Evolutionary conservation across 2,888 invertebrate genomes (phyloP).

Genomic region (Oithona nana): DNA sequence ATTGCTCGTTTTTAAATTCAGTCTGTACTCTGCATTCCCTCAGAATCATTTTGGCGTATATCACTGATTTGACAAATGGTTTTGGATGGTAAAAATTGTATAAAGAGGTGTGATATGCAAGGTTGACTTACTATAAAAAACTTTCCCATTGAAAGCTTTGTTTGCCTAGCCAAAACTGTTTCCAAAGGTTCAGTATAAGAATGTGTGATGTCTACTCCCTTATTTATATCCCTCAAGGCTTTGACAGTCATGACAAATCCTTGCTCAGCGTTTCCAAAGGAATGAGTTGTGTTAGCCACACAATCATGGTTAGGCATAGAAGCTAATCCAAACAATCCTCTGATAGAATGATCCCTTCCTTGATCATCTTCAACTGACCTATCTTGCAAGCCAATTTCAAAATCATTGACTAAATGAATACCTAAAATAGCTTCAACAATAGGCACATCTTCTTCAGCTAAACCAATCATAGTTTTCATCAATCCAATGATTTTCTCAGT

Average conservation of each 20-base stretch:
- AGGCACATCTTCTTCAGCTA: neutral
- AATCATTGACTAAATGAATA: conserved; percentile 5
- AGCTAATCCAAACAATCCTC: conserved; percentile 7
- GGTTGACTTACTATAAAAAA: conserved; percentile 8
- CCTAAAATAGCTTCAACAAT: conserved; percentile 3
- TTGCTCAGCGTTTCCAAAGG: neutral
- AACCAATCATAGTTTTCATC: neutral
- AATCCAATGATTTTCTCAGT: neutral
- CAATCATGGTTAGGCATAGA: conserved; percentile 12
- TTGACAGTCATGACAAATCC: conserved; percentile 9
- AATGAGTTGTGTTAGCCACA: conserved; percentile 5
- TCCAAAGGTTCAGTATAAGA: conserved; percentile 12
- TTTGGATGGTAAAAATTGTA: too few relatives aligned
- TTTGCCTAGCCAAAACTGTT: conserved; percentile 4
- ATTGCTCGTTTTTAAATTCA: too few relatives aligned
- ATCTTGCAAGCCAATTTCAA: conserved; percentile 4
- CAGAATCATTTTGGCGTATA: too few relatives aligned
- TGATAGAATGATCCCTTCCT: neutral
- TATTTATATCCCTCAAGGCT: neutral
- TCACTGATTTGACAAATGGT: too few relatives aligned
- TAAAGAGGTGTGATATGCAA: too few relatives aligned
- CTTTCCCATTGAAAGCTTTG: neutral
- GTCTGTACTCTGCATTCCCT: too few relatives aligned
- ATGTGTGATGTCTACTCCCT: conserved; percentile 7
- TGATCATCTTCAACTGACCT: neutral